Conservation (phyloP, 2,797 vertebrate species). For the Erithacus rubecula region DNA sequence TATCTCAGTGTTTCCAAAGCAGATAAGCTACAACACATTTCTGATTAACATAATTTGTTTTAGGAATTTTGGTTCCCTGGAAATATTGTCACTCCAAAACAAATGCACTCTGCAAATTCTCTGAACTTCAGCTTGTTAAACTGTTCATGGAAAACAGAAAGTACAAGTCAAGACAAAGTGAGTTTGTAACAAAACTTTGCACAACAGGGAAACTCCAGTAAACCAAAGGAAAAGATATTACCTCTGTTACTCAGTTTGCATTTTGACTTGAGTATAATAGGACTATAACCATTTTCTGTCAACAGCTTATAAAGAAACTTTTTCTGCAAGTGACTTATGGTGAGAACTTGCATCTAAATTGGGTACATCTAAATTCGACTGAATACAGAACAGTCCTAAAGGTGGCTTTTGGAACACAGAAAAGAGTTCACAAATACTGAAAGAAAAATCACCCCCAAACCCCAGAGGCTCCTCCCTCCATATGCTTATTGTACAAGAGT, state of each 20-base stretch:
- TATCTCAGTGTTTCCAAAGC: conserved; percentile 16
- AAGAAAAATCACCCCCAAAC: not conserved
- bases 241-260: conserved; percentile 6
- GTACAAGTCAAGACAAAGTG: not conserved
- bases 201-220: conserved; percentile 8
- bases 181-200: not conserved
- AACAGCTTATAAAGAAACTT: conserved; percentile 50
- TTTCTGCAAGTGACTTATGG: conserved; percentile 37
- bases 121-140: not conserved
- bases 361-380: conserved; percentile 31
- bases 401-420: conserved; percentile 5
- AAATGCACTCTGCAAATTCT: not conserved
- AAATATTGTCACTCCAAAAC: not conserved
- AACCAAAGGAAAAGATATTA: not conserved
- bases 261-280: conserved; percentile 28
- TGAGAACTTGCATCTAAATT: conserved; percentile 55
- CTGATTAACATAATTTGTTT: conserved; percentile 21
- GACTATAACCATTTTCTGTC: conserved; percentile 57
- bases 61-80: conserved; percentile 36
- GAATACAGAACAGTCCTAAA: conserved; percentile 46
- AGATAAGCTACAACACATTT: not conserved
- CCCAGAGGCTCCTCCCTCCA: not conserved
- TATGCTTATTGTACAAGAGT: not conserved
- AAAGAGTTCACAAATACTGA: conserved; percentile 8
- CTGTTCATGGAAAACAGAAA: not conserved